Evolutionary conservation across 1,140 invertebrate species (phyloP).

Genomic region (Catajapyx aquilonaris): DNA sequence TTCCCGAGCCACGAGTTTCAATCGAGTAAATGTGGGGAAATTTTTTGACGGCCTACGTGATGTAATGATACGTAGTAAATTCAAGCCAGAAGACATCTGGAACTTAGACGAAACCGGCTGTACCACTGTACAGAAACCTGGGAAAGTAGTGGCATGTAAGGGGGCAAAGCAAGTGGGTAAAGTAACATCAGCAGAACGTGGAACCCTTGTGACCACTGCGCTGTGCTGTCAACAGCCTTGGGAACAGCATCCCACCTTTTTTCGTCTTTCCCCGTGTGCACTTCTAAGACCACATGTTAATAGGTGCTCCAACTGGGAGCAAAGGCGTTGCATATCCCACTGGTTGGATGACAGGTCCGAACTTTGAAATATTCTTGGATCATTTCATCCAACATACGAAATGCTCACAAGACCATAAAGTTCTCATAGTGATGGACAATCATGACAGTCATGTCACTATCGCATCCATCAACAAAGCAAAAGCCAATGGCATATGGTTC

Average conservation of each 20-base stretch:
- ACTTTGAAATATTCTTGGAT: constrained; percentile 20
- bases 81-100: constrained; percentile 14
- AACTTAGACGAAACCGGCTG: constrained; percentile 22
- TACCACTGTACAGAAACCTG: constrained; percentile 17
- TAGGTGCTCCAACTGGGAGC: constrained; percentile 20
- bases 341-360: constrained; percentile 25
- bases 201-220: constrained; percentile 20
- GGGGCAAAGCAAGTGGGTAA: constrained; percentile 18
- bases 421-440: constrained; percentile 13
- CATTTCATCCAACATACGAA: constrained; percentile 17
- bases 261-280: constrained; percentile 19
- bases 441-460: constrained; percentile 12
- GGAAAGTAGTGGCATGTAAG: constrained; percentile 16
- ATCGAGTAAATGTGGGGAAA: constrained; percentile 15
- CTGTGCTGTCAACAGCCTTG: constrained; percentile 18
- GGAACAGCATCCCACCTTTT: constrained; percentile 17
- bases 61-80: constrained; percentile 12
- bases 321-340: constrained; percentile 18
- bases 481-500: constrained; percentile 18
- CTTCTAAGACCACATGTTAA: constrained; percentile 19
- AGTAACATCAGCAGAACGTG: constrained; percentile 17
- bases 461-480: constrained; percentile 2
- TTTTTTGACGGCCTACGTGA: constrained; percentile 10
- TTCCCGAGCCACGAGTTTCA: constrained; percentile 20
- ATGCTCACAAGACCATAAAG: constrained; percentile 6